Conservation (phyloP, 2,113 vertebrate genomes). For the Pelvicachromis taeniatus region DNA sequence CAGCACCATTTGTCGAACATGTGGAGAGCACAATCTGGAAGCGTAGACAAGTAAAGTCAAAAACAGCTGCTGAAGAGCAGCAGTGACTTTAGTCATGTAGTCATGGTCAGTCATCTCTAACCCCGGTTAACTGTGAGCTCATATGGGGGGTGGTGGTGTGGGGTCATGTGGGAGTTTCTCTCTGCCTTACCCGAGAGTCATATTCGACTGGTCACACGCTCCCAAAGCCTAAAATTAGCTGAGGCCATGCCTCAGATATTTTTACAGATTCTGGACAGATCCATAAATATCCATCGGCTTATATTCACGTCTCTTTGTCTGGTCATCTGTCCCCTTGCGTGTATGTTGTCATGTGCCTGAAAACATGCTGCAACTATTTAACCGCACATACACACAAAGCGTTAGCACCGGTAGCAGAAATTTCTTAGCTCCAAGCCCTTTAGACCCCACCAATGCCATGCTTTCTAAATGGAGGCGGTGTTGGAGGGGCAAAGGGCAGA, state of each 20-base stretch:
- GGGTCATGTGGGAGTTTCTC: conserved; percentile 38
- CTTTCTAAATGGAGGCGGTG: not conserved
- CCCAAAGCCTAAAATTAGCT: conserved; percentile 59
- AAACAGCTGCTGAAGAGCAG: not conserved
- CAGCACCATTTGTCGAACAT: not conserved
- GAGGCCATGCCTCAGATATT: conserved; percentile 31
- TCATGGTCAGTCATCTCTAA: not conserved
- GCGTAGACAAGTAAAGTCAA: not conserved
- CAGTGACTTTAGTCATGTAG: not conserved
- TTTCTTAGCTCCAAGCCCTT: not conserved
- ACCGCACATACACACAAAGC: not conserved
- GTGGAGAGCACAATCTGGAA: not conserved
- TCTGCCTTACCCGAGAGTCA: conserved; percentile 18
- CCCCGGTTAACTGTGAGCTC: not conserved
- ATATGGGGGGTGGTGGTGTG: not conserved
- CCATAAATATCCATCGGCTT: conserved; percentile 6
- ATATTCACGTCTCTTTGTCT: not conserved
- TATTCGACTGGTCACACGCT: conserved; percentile 62
- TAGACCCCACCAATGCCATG: not conserved
- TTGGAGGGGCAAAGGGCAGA: not conserved
- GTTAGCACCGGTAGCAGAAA: not conserved
- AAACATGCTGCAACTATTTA: not conserved
- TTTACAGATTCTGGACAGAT: conserved; percentile 14
- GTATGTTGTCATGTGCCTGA: not conserved
- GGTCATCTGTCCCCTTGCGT: not conserved